Evolutionary conservation across 2,888 invertebrate species (phyloP), one percentile per base, ranked within the genome.

Genomic region (Epistrophella euchroma): DNA sequence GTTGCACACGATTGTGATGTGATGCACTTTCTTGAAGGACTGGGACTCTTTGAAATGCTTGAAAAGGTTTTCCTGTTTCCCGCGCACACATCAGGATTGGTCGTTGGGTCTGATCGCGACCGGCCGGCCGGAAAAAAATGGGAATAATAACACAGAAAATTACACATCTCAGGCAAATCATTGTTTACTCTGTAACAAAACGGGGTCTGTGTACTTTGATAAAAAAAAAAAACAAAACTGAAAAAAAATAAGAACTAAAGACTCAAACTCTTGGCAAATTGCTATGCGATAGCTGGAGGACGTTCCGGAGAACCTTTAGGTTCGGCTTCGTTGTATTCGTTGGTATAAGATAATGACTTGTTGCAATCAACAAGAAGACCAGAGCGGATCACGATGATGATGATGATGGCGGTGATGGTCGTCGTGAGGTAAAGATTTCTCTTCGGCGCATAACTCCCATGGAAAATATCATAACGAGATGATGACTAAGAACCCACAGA

Each of bases 181-280:
- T 88, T 88, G 88, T 88, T 88, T 88, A 88, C 88, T 88, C 83
- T 88, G 80, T 86, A 75, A 75, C 77, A 82, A 86, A 86, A 82
- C 82, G 82, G 82, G 77, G 77, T 60, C 55, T 28, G 73, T 60
- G 71, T 71, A 71, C 56, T 56, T 71, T 22, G 19, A 71, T 47
- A 73, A 74, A 28, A 56, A n/a, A 56, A 17, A 64, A 64, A 47
- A 17, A 70, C 22, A 66, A 9, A n/a, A n/a, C n/a, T n/a, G n/a
- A n/a, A 11, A 50, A 15, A 17, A 11, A 22, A 28, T 37, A 17
- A 17, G 52, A 52, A 25, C 52, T 25, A 62, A 70, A 28, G 43
- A 64, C 45, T 50, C 71, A 76, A 82, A 82, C 58, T 82, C 37
- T 73, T 73, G 82, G 82, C 82, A 82, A 86, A 86, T 86, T 86